phyloP scores from a whole-genome alignment of 2,113 vertebrate species.

The Fregata magnificens region DNA sequence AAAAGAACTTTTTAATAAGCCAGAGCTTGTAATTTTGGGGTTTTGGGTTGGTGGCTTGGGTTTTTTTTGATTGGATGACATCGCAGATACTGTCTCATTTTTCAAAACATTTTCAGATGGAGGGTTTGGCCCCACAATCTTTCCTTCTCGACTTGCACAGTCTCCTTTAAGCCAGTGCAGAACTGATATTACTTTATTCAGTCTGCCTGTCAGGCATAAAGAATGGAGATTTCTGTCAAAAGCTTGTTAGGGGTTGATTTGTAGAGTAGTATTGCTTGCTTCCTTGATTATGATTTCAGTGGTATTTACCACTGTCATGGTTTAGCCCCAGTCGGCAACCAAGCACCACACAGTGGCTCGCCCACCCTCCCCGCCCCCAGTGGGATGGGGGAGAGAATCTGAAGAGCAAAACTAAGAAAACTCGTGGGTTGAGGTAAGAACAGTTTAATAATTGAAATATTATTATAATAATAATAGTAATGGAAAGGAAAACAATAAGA shows the following conservation, averaged over 20 bases:
- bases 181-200: background rate
- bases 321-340: too few relatives aligned
- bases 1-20: background rate
- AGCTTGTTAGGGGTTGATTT: background rate
- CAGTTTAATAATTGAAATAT: too few relatives aligned
- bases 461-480: too few relatives aligned
- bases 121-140: background rate
- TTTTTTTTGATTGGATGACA: background rate
- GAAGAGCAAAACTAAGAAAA: too few relatives aligned
- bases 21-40: background rate
- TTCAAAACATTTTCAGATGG: background rate
- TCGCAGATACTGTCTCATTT: background rate
- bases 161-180: background rate
- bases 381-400: too few relatives aligned
- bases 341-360: too few relatives aligned
- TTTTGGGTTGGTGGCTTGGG: background rate
- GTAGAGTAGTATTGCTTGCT: background rate
- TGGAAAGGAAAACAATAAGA: too few relatives aligned
- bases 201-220: background rate
- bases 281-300: background rate
- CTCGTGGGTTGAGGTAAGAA: too few relatives aligned
- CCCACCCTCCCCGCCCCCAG: too few relatives aligned
- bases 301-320: background rate
- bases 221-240: background rate
- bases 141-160: background rate